phyloP scores from a whole-genome alignment of 2,797 vertebrate species.

The Chelon auratus region DNA sequence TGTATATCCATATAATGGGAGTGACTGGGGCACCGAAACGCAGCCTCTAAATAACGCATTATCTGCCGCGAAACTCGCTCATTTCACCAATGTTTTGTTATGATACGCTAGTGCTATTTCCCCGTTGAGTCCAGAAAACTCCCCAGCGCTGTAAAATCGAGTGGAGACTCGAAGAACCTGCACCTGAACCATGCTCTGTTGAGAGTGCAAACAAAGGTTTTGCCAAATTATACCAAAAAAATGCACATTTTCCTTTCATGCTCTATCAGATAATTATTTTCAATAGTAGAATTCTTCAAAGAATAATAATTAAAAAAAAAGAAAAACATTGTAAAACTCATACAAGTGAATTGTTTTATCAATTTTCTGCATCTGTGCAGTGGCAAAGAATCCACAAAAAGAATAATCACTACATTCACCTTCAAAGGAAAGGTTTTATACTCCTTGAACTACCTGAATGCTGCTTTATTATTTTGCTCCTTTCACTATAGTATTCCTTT shows the following conservation, averaged over 20 bases:
- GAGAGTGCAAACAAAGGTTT: constrained; percentile 21
- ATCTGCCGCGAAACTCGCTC: no score
- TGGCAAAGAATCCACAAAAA: not conserved
- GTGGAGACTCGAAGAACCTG: constrained; percentile 18
- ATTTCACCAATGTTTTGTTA: no score
- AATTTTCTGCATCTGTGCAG: not conserved
- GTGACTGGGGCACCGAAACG: no score
- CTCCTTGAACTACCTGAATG: not conserved
- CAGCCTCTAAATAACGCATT: no score
- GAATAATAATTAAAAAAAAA: not conserved
- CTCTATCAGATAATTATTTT: not conserved
- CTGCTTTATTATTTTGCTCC: not conserved
- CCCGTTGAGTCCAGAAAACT: no score
- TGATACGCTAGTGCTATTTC: not conserved
- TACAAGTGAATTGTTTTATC: constrained; percentile 1
- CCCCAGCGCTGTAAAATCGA: constrained; percentile 17
- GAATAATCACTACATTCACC: not conserved
- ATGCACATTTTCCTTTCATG: constrained; percentile 10
- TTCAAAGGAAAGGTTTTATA: not conserved
- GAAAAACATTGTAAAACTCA: not conserved
- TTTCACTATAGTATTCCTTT: constrained; percentile 6
- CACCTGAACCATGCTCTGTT: constrained; percentile 16
- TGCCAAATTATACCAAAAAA: constrained; percentile 20
- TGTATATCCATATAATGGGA: no score
- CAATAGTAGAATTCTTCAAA: not conserved